A percentile compares a stretch with the other conserved stretches of the same genome.
phyloP scores from a whole-genome alignment of 2,888 invertebrate species.

The Acanthopleura granulata region DNA sequence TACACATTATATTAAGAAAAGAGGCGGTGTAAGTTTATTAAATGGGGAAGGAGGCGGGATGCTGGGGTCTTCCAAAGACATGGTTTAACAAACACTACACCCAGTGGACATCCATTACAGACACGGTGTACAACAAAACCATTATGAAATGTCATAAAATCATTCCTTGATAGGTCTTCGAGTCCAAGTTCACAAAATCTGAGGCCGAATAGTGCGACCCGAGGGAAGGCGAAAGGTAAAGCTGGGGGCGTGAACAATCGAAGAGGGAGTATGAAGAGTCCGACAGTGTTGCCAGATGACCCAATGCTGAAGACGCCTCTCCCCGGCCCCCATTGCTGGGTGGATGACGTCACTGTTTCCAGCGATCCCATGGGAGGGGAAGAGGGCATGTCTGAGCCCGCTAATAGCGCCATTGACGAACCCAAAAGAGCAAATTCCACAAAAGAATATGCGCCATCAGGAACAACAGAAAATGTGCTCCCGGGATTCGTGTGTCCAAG shows the following conservation, averaged over 20 bases:
- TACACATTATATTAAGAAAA: too few species aligned
- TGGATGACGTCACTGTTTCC: constrained; percentile 9
- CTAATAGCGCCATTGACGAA: not conserved
- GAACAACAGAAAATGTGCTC: not conserved
- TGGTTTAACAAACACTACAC: too few species aligned
- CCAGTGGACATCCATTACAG: too few species aligned
- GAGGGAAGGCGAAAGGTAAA: not conserved
- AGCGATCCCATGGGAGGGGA: not conserved
- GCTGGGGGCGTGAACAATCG: not conserved
- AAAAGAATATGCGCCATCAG: not conserved
- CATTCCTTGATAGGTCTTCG: not conserved
- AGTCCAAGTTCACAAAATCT: not conserved
- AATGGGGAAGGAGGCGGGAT: too few species aligned
- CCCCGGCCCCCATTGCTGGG: constrained; percentile 13
- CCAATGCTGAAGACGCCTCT: not conserved
- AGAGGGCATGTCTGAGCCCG: not conserved
- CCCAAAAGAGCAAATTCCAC: not conserved
- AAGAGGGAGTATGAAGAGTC: not conserved
- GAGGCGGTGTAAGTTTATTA: too few species aligned
- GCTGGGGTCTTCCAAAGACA: too few species aligned
- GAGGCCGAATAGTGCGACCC: not conserved
- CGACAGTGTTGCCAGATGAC: not conserved
- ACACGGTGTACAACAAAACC: too few species aligned
- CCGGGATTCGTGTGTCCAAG: constrained; percentile 6
- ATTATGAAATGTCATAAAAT: too few species aligned